phyloP scores from a whole-genome alignment of 2,797 vertebrate genomes.

The Eidolon dupreanum region DNA sequence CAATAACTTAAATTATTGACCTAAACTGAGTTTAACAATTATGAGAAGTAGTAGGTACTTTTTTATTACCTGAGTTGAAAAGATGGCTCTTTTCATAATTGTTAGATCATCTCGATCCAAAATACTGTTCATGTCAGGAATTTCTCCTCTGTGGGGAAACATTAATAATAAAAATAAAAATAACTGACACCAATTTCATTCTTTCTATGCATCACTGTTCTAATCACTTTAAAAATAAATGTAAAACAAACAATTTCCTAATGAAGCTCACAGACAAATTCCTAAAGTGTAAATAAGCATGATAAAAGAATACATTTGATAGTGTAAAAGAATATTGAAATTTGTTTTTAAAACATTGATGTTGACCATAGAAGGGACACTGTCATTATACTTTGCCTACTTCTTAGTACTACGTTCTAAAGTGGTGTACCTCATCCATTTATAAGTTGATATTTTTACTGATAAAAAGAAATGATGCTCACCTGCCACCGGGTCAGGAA shows the following conservation, averaged over 20 bases:
- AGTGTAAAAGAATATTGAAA: not conserved
- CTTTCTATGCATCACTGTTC: not conserved
- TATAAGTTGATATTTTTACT: not conserved
- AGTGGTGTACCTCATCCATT: not conserved
- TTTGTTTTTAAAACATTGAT: not conserved
- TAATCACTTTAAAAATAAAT: constrained; percentile 20
- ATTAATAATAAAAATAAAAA: constrained; percentile 34
- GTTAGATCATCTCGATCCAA: constrained; percentile 96
- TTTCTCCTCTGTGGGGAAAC: constrained; percentile 90
- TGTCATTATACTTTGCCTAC: not conserved
- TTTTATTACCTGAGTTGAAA: constrained; percentile 93
- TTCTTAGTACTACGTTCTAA: not conserved
- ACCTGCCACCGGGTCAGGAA: not conserved
- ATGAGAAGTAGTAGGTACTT: not conserved
- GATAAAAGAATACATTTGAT: not conserved
- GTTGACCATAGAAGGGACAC: not conserved
- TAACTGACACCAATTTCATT: not conserved
- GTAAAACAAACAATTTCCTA: not conserved
- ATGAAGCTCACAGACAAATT: not conserved
- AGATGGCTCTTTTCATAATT: constrained; percentile 98
- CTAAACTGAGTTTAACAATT: not conserved
- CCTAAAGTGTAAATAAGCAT: not conserved
- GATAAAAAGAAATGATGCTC: not conserved
- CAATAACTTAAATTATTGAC: not conserved
- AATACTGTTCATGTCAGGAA: constrained; percentile 95